Base-by-base conservation (phyloP, 2,888 invertebrate species). In the Acanthopleura granulata region DNA sequence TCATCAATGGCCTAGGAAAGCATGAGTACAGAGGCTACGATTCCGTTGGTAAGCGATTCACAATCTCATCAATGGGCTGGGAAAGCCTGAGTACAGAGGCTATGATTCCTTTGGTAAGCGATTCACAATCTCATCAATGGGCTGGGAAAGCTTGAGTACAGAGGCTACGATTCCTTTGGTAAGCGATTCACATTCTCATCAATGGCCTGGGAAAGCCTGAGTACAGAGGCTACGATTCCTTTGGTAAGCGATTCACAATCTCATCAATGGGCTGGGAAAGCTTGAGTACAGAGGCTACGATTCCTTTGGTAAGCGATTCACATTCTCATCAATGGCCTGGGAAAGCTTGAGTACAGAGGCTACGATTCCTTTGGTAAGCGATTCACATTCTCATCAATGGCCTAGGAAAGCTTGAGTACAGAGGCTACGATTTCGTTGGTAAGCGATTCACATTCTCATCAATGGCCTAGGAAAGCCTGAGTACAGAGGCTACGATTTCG, bases 91-190 rank as follows among this genome's bases (percentile, higher is more conserved):
- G 93, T 99, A 99, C 92, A 94, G 99, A 88, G 99, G 99, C 79
- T 99, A 99, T 92, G 99, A 99, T 91, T 99, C n/a, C n/a, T n/a
- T n/a, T n/a, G n/a, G n/a, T n/a, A n/a, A n/a, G n/a, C n/a, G n/a
- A n/a, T n/a, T n/a, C n/a, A n/a, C n/a, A n/a, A n/a, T 79, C 93
- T 99, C 79, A 95, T 99, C 75, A 96, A 95, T 89, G 99, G 99
- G 76, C 92, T 99, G 79, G 97, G 98, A 91, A 94, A 99, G 77
- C 93, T 99, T 88, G 99, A 99, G 93, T 99, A 99, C 92, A 94
- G 99, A 88, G 99, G 99, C 79, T 99, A 99, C 92, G 99, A 99
- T 91, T 99, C n/a, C n/a, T n/a, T n/a, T n/a, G n/a, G n/a, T n/a
- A n/a, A n/a, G n/a, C n/a, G n/a, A n/a, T n/a, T n/a, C n/a, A n/a